phyloP scores from a whole-genome alignment of 2,888 invertebrate species.

The Rhaphigaster nebulosa region DNA sequence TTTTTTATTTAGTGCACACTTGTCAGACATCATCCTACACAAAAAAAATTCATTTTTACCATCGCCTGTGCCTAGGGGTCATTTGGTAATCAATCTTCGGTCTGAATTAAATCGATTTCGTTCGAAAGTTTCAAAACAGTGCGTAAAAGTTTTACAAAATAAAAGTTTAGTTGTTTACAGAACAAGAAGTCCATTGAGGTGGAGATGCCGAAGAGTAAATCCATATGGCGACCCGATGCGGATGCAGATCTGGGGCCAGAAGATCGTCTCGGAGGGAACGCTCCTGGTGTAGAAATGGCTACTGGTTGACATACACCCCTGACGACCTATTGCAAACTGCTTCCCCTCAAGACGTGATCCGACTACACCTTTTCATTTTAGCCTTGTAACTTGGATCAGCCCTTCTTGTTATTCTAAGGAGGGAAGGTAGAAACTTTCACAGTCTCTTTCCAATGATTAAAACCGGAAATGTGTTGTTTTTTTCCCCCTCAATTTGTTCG shows the following conservation, averaged over 20 bases:
- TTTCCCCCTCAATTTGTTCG: not conserved
- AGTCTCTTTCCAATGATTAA: not conserved
- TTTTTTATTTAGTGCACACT: too few species aligned
- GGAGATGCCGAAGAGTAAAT: not conserved
- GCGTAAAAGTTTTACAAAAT: not conserved
- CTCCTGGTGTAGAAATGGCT: not conserved
- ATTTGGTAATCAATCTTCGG: too few species aligned
- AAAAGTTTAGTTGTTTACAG: not conserved
- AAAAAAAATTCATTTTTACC: too few species aligned
- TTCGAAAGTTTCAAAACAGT: too few species aligned
- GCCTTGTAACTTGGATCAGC: not conserved
- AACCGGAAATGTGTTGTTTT: not conserved
- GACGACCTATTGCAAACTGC: constrained; percentile 19
- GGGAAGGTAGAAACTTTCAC: not conserved
- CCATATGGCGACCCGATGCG: not conserved
- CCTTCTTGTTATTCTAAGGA: constrained; percentile 28
- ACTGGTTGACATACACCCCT: not conserved
- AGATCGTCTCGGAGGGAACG: not conserved
- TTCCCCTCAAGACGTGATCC: not conserved
- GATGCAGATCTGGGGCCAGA: not conserved
- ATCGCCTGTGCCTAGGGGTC: too few species aligned
- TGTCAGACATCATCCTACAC: too few species aligned
- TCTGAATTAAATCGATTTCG: too few species aligned
- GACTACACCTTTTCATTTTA: constrained; percentile 35
- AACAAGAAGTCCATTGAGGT: not conserved